Percentiles rank a stretch among this genome's conserved stretches.
Conservation (phyloP, 1,140 invertebrate genomes). For the Metaphire vulgaris region DNA sequence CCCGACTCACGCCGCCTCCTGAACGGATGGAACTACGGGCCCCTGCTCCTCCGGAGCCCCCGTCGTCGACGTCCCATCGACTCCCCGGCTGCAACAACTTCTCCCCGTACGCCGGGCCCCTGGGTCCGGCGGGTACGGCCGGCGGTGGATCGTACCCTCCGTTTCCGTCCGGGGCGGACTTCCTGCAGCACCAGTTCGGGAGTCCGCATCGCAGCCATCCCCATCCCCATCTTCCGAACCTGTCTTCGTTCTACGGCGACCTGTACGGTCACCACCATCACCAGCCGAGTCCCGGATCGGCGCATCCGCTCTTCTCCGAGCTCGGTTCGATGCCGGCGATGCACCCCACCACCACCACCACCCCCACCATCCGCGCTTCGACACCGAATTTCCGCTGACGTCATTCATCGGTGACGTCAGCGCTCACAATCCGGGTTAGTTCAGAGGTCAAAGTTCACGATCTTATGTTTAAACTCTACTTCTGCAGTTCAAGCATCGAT, state of each 20-base stretch:
- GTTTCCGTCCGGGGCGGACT: conserved; percentile 13
- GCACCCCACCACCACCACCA: not conserved
- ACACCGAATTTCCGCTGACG: too few species aligned
- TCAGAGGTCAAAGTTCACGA: too few species aligned
- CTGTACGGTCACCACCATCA: conserved; percentile 20
- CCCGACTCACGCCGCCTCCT: conserved; percentile 15
- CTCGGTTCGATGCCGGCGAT: conserved; percentile 5
- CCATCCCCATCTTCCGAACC: too few species aligned
- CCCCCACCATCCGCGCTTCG: too few species aligned
- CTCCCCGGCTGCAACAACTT: conserved; percentile 17
- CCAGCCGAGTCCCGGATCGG: not conserved
- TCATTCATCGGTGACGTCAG: conserved; percentile 13
- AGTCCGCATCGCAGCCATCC: not conserved
- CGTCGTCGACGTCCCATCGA: not conserved
- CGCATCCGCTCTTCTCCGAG: conserved; percentile 1
- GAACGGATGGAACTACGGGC: conserved; percentile 21
- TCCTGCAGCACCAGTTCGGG: conserved; percentile 16
- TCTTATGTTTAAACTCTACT: too few species aligned
- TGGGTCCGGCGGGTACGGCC: not conserved
- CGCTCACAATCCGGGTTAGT: conserved; percentile 9
- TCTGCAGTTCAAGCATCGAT: too few species aligned
- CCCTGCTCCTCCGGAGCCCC: conserved; percentile 9
- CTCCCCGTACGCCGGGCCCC: conserved; percentile 1
- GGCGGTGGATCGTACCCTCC: not conserved
- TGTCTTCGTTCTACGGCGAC: conserved; percentile 15